Evolutionary conservation across 2,113 vertebrate genomes (phyloP), one percentile per base, ranked within the genome.

Genomic region (Martes martes): DNA sequence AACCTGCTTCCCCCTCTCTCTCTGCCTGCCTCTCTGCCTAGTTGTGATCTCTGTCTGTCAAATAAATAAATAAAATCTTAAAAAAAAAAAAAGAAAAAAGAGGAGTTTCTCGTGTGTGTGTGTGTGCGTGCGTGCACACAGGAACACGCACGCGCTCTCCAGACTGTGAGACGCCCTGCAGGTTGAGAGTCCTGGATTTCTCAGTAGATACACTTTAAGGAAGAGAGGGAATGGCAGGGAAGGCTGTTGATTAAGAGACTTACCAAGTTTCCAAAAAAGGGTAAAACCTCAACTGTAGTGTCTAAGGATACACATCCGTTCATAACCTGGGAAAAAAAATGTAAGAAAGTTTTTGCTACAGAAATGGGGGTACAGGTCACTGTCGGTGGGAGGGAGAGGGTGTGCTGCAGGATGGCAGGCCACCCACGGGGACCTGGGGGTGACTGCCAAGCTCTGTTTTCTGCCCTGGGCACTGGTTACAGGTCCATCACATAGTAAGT

Each of bases 91-190:
- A 14, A 50, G 11, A 50, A 50, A 50, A 52, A 69, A 52, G 47
- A 39, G 8, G 26, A 24, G n/a, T 42, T 85, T 69, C 24, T 13
- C 16, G 14, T 52, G 14, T 52, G 50, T 15, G 50, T 3, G 47
- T 11, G 47, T 47, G 11, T 8, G 2, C 8, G 2, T 5, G 8
- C 19, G 11, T 3, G 2, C 33, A 2, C 13, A 39, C 1, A 0
- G 4, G 42, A 18, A 15, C 26, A 7, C 7, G 6, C 55, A 57
- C 15, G n/a, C 23, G 4, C 16, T 28, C 7, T 83, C 36, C 63
- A 45, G 67, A 45, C 18, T 13, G 1, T 55, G 18, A 3, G 24
- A 16, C 23, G 15, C 9, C 16, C 18, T 47, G 14, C 7, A 31
- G 24, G 0, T 21, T 10, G 36, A 24, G 23, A 47, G 26, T 4